These are phyloP conservation scores for Salvelinus namaycush DNA, from an alignment of 2,113 vertebrate genomes.

Conservation along the genomic window DNA sequence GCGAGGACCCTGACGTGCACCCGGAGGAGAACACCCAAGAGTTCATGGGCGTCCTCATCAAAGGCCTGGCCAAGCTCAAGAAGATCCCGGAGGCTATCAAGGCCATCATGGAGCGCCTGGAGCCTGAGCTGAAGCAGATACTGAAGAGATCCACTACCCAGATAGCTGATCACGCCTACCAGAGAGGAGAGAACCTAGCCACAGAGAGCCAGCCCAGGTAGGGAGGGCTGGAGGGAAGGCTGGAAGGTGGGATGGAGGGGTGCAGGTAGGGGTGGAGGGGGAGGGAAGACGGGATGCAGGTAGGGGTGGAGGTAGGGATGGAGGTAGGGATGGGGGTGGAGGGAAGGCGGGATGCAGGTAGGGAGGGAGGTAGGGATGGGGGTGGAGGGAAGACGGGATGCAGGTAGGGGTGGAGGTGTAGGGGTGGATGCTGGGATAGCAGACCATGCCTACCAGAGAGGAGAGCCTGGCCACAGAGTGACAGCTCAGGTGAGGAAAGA, in stretches of 20 bases:
- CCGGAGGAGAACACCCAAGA: slow-evolving; percentile 92
- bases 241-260: not conserved
- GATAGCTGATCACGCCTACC: slow-evolving; percentile 91
- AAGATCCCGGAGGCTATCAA: slow-evolving; percentile 95
- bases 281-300: not conserved
- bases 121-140: slow-evolving; percentile 95
- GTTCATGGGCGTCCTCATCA: slow-evolving; percentile 97
- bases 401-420: not conserved
- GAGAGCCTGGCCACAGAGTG: slow-evolving; percentile 88
- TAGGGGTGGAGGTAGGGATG: not conserved
- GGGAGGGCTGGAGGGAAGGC: not conserved
- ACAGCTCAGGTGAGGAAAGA: slow-evolving; percentile 82
- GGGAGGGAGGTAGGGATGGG: not conserved
- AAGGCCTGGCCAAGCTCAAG: slow-evolving; percentile 91
- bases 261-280: not conserved
- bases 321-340: not conserved
- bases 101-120: slow-evolving; percentile 93
- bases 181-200: slow-evolving; percentile 86
- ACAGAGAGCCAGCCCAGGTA: slow-evolving; percentile 94
- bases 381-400: not conserved
- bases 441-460: slow-evolving; percentile 90
- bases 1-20: slow-evolving; percentile 85
- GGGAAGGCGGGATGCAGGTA: not conserved
- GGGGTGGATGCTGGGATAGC: slow-evolving; percentile 70
- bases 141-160: slow-evolving; percentile 96